Evolutionary conservation across 2,888 invertebrate species (phyloP), one percentile per base, ranked within the genome.

Genomic region (Chaetoderma sp.): DNA sequence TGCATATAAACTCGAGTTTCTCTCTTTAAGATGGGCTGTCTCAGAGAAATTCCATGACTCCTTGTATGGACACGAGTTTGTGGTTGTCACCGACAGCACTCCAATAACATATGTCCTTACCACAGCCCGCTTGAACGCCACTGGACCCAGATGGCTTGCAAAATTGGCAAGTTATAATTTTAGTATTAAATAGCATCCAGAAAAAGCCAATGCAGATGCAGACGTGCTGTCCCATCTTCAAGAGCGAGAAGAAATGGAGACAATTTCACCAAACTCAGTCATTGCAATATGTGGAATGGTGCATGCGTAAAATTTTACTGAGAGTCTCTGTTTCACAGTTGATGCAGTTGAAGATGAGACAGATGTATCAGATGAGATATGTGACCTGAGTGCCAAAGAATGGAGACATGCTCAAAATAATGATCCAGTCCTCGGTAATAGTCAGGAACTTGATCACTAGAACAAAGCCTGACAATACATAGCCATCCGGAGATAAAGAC

Each of bases 211-310:
- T n/a, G n/a, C n/a, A n/a, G n/a, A n/a, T n/a, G n/a, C n/a, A n/a
- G 74, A 73, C 58, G 55, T 30, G 16, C 55, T 67, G 13, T 70
- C 84, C 39, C 27, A 68, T 23, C 44, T 64, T 23, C 68, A 60
- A 21, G 0, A 57, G 23, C 30, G 47, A 16, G 13, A n/a, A 23
- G 52, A 55, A n/a, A n/a, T n/a, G n/a, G n/a, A n/a, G n/a, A n/a
- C n/a, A n/a, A n/a, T n/a, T n/a, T n/a, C n/a, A n/a, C n/a, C n/a
- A n/a, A n/a, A n/a, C n/a, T n/a, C n/a, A n/a, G n/a, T n/a, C n/a
- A n/a, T n/a, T n/a, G n/a, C n/a, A n/a, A n/a, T n/a, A n/a, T n/a
- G n/a, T n/a, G n/a, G n/a, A n/a, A n/a, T n/a, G n/a, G n/a, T n/a
- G n/a, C n/a, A n/a, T n/a, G n/a, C n/a, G n/a, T n/a, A n/a, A n/a